phyloP scores from a whole-genome alignment of 2,888 invertebrate species.

The Morpho helenor region DNA sequence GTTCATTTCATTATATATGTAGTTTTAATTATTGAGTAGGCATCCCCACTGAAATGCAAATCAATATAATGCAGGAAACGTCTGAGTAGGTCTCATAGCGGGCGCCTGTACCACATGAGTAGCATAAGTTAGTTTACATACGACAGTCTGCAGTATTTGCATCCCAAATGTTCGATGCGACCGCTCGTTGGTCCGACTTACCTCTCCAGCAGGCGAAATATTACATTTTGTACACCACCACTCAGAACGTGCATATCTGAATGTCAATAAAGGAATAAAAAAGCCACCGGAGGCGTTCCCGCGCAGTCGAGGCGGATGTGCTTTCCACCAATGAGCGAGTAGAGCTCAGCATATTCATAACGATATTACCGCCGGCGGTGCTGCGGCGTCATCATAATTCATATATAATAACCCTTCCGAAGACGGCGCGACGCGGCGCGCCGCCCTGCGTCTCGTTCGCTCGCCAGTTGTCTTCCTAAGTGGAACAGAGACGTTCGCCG shows the following conservation, averaged over 20 bases:
- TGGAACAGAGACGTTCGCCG: slow-evolving; percentile 57
- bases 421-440: slow-evolving; percentile 54
- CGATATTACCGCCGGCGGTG: slow-evolving; percentile 76
- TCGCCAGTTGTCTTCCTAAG: slow-evolving; percentile 42
- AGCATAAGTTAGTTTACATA: slow-evolving; percentile 78
- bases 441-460: slow-evolving; percentile 62
- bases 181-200: slow-evolving; percentile 67
- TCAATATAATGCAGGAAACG: slow-evolving; percentile 79
- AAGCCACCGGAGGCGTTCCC: slow-evolving; percentile 74
- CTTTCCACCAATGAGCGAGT: slow-evolving; percentile 74
- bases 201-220: slow-evolving; percentile 70
- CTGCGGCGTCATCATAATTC: slow-evolving; percentile 77
- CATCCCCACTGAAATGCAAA: slow-evolving; percentile 72
- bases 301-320: slow-evolving; percentile 69
- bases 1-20: no score
- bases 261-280: slow-evolving; percentile 77
- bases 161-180: slow-evolving; percentile 73
- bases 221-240: slow-evolving; percentile 76
- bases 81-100: slow-evolving; percentile 77
- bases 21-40: slow-evolving; percentile 17
- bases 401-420: slow-evolving; percentile 79
- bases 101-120: slow-evolving; percentile 71
- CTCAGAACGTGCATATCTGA: slow-evolving; percentile 76
- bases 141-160: slow-evolving; percentile 75
- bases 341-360: slow-evolving; percentile 77